Evolutionary conservation across 2,113 vertebrate genomes (phyloP), one percentile per base, ranked within the genome.

Genomic region (Pluvialis apricaria): DNA sequence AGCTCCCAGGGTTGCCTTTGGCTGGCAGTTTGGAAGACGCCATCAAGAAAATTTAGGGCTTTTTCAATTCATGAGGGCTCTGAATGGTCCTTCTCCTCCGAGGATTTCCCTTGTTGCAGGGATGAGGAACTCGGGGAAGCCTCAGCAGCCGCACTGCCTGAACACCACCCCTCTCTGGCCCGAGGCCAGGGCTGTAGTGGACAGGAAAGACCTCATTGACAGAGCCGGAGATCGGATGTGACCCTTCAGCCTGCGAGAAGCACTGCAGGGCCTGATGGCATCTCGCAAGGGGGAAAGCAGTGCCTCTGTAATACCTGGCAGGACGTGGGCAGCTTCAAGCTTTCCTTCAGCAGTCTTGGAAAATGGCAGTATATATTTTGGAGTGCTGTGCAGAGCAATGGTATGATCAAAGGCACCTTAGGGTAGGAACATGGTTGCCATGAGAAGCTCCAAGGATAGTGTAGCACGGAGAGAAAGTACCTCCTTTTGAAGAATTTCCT

Each of bases 81-180:
- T 2, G 3, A 51, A 45, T 1, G 1, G 1, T 40, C 71, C 32
- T 79, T 76, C 51, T 61, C 9, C 28, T 52, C 47, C 0, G 0
- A 47, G 60, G 42, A 20, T 79, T 85, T 92, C 52, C 62, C 36
- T 44, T 10, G 1, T 28, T 47, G 47, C 38, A 85, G 45, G 54
- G 73, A 49, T 47, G 51, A 72, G 57, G 64, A 90, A 25, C 47
- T 40, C 0, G 0, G 3, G 31, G 47, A 55, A 83, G 40, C 36
- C 1, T 2, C 47, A 32, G 61, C 1, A 0, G n/a, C 51, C 0
- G 7, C 1, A 1, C 34, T 83, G 61, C 36, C 69, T 73, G 68
- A 94, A 31, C 29, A 32, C 13, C 52, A 75, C 3, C 9, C 24
- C 49, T 62, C 72, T 29, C 55, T 83, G 86, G 60, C 44, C 25